Evolutionary conservation across 1,140 invertebrate genomes (phyloP).

Genomic region (Drosophila kurseongensis): DNA sequence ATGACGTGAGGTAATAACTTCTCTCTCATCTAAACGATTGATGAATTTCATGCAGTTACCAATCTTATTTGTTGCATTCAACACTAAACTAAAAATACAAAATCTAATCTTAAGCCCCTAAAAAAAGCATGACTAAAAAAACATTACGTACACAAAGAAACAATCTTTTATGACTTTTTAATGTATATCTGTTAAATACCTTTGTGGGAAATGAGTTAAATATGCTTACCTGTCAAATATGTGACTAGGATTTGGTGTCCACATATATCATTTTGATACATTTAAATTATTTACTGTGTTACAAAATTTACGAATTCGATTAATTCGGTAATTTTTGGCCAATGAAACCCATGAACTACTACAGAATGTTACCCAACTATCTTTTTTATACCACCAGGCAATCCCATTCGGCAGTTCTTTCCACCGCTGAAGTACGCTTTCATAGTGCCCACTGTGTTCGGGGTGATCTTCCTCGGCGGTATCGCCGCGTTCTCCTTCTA

Average conservation of each 20-base stretch:
- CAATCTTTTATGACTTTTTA: no score
- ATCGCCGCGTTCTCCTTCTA: conserved; percentile 88
- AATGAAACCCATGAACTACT: no score
- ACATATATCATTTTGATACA: no score
- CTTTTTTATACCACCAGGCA: conserved; percentile 83
- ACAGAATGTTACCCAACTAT: neutral
- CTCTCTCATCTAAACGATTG: neutral
- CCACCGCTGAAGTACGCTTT: conserved; percentile 87
- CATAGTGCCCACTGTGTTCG: conserved; percentile 87
- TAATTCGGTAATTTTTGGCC: no score
- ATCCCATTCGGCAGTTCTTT: conserved; percentile 86
- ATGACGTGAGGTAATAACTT: neutral
- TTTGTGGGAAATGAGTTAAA: no score
- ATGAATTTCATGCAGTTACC: neutral
- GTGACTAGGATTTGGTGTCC: no score
- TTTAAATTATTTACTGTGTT: no score
- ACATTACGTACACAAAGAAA: neutral
- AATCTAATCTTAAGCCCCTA: conserved; percentile 15
- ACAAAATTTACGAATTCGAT: no score
- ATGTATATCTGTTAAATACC: no score
- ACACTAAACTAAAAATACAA: conserved; percentile 1
- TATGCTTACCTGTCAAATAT: no score
- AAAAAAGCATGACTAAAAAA: neutral
- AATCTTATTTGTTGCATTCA: neutral
- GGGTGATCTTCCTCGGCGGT: conserved; percentile 88